Base-by-base conservation (phyloP, 2,888 invertebrate species). In the Phyto melanocephala region DNA sequence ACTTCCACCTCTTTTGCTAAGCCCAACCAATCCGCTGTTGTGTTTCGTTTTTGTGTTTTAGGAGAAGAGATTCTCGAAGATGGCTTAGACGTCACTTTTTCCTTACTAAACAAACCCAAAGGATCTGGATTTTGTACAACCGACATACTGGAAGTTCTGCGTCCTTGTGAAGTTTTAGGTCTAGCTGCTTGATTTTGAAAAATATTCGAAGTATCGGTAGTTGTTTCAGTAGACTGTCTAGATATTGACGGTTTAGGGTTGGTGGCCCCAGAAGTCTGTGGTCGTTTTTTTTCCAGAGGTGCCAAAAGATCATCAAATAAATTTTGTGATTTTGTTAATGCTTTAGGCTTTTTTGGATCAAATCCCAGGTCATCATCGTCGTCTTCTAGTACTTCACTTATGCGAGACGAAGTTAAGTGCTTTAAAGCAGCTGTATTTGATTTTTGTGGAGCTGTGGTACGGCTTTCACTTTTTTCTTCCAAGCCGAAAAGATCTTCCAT, bases 401-500 rank as follows among this genome's bases (percentile, higher is more conserved):
- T 5, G 58, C 56, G 47, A 1, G 80, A 40, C 22, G 62, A 84
- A 56, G 81, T 84, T 24, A 75, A 11, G 22, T 37, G 0, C 60
- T 75, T 65, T 13, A 42, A n/a, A 1, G 15, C 35, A 0, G 22
- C 17, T 8, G 56, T 24, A 2, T 84, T 84, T 10, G 54, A 15
- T 71, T 67, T 75, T 40, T 70, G 20, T 0, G 45, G 17, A 0
- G 52, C 60, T n/a, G 65, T 7, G n/a, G 20, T 24, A 50, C 45
- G 77, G 50, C 65, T 35, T 62, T 88, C 88, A 0, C 82, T 84
- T 72, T 89, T 90, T 28, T 89, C 90, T 22, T 89, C 88, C 50
- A 91, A 88, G 4, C 91, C 91, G 87, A 91, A 91, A 3, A 91
- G 87, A 83, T 91, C 89, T 42, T 90, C 90, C 35, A 91, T 47